Evolutionary conservation across 2,797 vertebrate genomes (phyloP), one percentile per base, ranked within the genome.

Genomic region (Melanotaenia trifasciata): DNA sequence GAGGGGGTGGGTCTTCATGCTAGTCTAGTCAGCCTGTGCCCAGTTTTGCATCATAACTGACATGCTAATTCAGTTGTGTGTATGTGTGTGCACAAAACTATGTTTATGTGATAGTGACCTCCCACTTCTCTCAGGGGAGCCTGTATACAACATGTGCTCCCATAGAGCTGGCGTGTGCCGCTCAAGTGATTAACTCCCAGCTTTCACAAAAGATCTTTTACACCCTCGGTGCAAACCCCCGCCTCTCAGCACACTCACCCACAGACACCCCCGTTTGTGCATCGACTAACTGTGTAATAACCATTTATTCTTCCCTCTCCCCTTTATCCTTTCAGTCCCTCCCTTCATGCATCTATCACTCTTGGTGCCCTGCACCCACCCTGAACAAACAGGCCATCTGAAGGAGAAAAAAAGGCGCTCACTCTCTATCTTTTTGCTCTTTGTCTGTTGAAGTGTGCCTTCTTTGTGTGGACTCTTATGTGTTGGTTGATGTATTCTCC

Each of bases 121-220:
- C 81, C 85, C 33, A 30, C 86, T 79, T 70, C 59, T 78, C 90
- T 77, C 86, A 53, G 73, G 93, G 91, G 90, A 90, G 59, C 75
- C 76, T 65, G 90, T 92, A 91, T 91, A 87, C 74, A 80, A 92
- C 93, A 92, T 93, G 93, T 92, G 93, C 91, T 93, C 72, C 86
- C 86, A 90, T 87, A 89, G 84, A 90, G 87, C 73, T 47, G 91
- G 91, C 94, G 93, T 95, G 94, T 95, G 94, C 94, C 93, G 79
- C 92, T 94, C 90, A 95, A 94, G 93, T 93, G 95, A 96, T 96
- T 95, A 95, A 95, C 93, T 94, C 90, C 71, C 88, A 64, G 86
- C 87, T 79, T 76, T 90, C 85, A 95, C 94, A 95, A 95, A 93
- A 87, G 90, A 91, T 87, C 88, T 87, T 84, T 81, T 77, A 90